Evolutionary conservation across 2,888 invertebrate species (phyloP), one percentile per base, ranked within the genome.

Genomic region (Hirtodrosophila duncani): DNA sequence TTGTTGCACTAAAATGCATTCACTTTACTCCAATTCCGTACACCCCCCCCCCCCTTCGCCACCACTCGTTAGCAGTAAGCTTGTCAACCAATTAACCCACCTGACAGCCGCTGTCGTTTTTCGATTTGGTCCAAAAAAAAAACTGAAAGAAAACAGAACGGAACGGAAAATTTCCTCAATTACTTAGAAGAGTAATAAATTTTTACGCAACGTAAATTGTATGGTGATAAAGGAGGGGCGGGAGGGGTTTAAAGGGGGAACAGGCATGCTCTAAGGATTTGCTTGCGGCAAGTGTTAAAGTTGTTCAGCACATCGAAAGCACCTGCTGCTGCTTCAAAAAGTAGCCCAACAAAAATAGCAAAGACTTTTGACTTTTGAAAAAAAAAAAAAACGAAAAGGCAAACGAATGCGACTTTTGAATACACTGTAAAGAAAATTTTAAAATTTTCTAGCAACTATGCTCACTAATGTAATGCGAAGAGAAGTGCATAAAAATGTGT

Each of bases 91-190:
- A n/a, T n/a, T n/a, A n/a, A n/a, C n/a, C n/a, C n/a, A n/a, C n/a
- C n/a, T n/a, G n/a, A n/a, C n/a, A n/a, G n/a, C n/a, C n/a, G n/a
- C n/a, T n/a, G n/a, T n/a, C n/a, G n/a, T n/a, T n/a, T n/a, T n/a
- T n/a, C n/a, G n/a, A n/a, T n/a, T 16, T 21, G 13, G 16, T 13
- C 20, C 11, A 18, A 23, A 5, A 18, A 11, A 5, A 27, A 38
- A 27, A 27, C 16, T 2, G 3, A 24, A 24, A 14, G 11, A 23
- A 3, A 9, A 10, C 2, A 14, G 8, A 38, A 1, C 6, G 13
- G 9, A 51, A n/a, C n/a, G n/a, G n/a, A 51, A 51, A 50, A 59
- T 62, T 67, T 53, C 55, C 70, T 65, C 78, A 78, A 75, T 78
- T 70, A 70, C 78, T 69, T 62, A 52, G 57, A 50, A 52, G 39